Base-by-base conservation (phyloP, 2,888 invertebrate species). In the Andrena fulva region DNA sequence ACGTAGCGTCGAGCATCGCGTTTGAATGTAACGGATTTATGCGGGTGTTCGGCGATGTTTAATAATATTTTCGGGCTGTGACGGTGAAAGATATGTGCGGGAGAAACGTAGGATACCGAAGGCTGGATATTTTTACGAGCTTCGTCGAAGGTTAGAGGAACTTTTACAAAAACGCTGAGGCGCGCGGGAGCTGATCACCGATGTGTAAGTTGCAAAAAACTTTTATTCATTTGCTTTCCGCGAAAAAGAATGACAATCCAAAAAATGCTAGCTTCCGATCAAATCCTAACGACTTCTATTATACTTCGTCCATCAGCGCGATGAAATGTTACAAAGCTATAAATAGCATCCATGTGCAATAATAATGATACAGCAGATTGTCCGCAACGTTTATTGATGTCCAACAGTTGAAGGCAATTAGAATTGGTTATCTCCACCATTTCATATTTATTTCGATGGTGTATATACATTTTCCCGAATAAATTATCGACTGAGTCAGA, bases 121-220 rank as follows among this genome's bases (percentile, higher is more conserved):
- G 48, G n/a, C 16, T 42, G 10, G 16, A 33, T 12, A 12, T 42
- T 52, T 29, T 56, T 8, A 27, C 8, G 48, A 35, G 31, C 63
- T 48, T 62, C 54, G 2, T 42, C 66, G 24, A 80, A 72, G 78
- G 72, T 72, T 78, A 73, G 68, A 73, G 27, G 27, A 50, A 54
- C 42, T 59, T 24, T 56, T 42, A 52, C 2, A n/a, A 59, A 54
- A 52, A 12, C 27, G 50, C 8, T 24, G 62, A 16, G 52, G 50
- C 12, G 12, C n/a, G 20, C 33, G n/a, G 24, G n/a, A 59, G 20
- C 6, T 5, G 27, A 35, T 16, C 16, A n/a, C 42, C 2, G 42
- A 24, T 54, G 35, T 48, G 69, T 80, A 54, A 81, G 80, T 80
- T 12, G 8, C 27, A 24, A 0, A 2, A 42, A 54, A 48, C 63